Base-by-base conservation (phyloP, 2,113 vertebrate genomes). In the Dicaeum eximium region DNA sequence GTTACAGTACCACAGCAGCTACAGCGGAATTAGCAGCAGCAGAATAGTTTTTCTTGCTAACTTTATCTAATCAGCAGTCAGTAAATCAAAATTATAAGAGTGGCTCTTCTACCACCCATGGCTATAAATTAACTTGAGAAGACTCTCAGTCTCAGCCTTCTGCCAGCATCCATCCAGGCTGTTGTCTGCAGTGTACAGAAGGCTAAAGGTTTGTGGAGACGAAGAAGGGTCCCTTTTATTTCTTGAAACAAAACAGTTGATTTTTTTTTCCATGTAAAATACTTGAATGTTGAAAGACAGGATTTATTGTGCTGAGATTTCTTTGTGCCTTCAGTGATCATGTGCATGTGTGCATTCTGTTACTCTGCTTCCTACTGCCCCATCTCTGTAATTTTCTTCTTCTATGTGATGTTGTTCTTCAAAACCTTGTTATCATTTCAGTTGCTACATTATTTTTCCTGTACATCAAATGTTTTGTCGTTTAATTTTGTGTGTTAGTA, bases 21-120 rank as follows among this genome's bases (percentile, higher is more conserved):
- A 78, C 44, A 67, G 73, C 16, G 8, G 84, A 92, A 92, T 91
- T 69, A 92, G 50, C 51, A 91, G 40, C 37, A 94, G 50, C 50
- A 82, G 73, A 37, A 75, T 28, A 57, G 37, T 62, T 95, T 86
- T 80, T 81, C 60, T 71, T 91, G n/a, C 30, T 79, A 60, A 40
- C 42, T 80, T 80, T 91, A 71, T 94, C 54, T 92, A 86, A 84
- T 75, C 44, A 81, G 67, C 75, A 84, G 40, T 92, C 83, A 64
- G 53, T 81, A 91, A 91, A 92, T 71, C 53, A 81, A 72, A 81
- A 81, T 74, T 4, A 9, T 40, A 74, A 37, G 71, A 80, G 48
- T 61, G 60, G 24, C 44, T 80, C 27, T 61, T 83, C 56, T 83
- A 45, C 51, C n/a, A 64, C n/a, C 19, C 57, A 40, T 48, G 65